phyloP scores from a whole-genome alignment of 2,888 invertebrate species.

The Cantharis rustica region DNA sequence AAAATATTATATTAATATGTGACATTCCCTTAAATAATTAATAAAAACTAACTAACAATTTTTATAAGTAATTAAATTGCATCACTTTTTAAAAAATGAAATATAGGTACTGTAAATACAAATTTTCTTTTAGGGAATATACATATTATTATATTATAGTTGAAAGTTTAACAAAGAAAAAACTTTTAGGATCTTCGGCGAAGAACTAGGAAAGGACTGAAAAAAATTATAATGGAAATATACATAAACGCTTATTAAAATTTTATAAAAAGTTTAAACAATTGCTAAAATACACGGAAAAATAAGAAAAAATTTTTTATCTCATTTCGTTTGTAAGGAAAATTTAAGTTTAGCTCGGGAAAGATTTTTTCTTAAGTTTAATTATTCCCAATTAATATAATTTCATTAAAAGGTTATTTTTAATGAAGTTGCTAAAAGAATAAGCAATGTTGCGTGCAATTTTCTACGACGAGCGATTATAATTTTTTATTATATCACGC shows the following conservation, averaged over 20 bases:
- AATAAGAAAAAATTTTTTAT: background rate
- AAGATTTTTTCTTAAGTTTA: conserved; percentile 5
- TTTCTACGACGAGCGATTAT: conserved; percentile 11
- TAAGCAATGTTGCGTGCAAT: conserved; percentile 11
- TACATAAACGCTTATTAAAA: background rate
- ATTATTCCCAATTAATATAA: conserved; percentile 17
- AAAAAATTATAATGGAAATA: background rate
- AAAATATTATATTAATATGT: no score
- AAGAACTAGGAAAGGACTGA: background rate
- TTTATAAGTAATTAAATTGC: no score
- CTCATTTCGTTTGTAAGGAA: background rate
- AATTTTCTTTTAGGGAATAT: no score
- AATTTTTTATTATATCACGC: conserved; percentile 17
- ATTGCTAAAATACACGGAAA: no score
- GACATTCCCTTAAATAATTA: no score
- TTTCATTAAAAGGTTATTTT: conserved; percentile 13
- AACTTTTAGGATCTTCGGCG: background rate
- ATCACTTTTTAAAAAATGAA: no score
- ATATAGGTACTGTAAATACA: no score
- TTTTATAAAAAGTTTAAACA: background rate
- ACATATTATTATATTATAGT: background rate
- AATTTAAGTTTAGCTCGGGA: background rate
- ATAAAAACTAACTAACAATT: no score
- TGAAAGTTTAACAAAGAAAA: background rate
- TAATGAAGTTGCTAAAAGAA: conserved; percentile 17